Conservation (phyloP, 2,113 vertebrate genomes). For the Chloebia gouldiae region DNA sequence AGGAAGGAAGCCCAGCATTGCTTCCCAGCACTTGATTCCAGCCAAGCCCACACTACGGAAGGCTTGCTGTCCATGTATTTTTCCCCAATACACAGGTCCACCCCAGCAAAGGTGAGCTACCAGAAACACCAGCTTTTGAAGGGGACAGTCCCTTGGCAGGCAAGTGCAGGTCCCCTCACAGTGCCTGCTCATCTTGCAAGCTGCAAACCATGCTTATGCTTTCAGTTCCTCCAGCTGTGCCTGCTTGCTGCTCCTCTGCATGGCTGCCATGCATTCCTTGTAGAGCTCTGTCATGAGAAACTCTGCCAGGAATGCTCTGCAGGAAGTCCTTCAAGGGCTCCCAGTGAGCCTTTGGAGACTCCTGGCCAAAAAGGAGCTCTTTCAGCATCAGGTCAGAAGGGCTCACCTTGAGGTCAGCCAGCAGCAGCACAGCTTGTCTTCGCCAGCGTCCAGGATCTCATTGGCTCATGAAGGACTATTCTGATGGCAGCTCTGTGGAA, state of each 20-base stretch:
- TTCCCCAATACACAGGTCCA: not conserved
- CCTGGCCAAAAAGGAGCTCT: not conserved
- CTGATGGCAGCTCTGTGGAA: not conserved
- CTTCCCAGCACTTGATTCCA: not conserved
- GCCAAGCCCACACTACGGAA: not conserved
- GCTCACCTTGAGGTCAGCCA: not conserved
- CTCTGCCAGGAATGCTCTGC: not conserved
- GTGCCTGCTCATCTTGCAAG: not conserved
- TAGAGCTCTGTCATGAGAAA: not conserved
- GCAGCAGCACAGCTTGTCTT: not conserved
- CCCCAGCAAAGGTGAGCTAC: not conserved
- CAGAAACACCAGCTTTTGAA: not conserved
- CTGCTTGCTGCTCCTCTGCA: not conserved
- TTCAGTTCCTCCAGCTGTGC: not conserved
- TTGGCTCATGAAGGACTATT: not conserved
- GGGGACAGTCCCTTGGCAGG: not conserved
- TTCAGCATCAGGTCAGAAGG: not conserved
- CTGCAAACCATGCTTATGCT: not conserved
- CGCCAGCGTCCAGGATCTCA: fast-evolving
- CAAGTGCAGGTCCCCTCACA: not conserved
- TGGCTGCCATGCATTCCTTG: not conserved
- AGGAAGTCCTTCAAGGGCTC: not conserved
- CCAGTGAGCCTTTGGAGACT: not conserved
- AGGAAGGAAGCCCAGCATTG: not conserved
- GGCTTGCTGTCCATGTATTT: fast-evolving